Percentiles rank a stretch among this genome's conserved stretches.
These are phyloP conservation scores for Pseudorectes ferrugineus DNA, from an alignment of 2,113 vertebrate genomes.

Conservation along the genomic window DNA sequence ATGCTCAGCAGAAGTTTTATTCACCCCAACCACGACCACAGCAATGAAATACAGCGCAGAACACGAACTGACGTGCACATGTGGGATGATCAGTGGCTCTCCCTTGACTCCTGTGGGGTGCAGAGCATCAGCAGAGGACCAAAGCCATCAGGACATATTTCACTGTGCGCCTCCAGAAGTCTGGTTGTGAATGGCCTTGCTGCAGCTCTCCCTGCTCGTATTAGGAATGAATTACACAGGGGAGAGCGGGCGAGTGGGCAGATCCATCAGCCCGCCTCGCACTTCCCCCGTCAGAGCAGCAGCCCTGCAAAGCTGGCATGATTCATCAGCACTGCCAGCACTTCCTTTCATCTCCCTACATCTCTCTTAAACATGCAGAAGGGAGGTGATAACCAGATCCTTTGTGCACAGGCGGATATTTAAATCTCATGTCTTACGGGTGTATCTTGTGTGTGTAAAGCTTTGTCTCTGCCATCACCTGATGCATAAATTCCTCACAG, in stretches of 20 bases:
- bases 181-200: not conserved
- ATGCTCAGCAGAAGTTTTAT: not conserved
- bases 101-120: not conserved
- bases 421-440: not conserved
- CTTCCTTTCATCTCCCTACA: not conserved
- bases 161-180: not conserved
- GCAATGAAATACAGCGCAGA: not conserved
- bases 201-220: not conserved
- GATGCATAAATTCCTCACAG: not conserved
- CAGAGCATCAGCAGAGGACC: not conserved
- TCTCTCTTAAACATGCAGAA: not conserved
- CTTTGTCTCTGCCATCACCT: not conserved
- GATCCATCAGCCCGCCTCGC: not conserved
- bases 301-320: not conserved
- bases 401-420: not conserved
- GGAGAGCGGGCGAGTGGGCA: fast-evolving
- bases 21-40: too few species aligned
- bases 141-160: not conserved
- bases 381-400: not conserved
- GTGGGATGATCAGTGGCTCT: not conserved
- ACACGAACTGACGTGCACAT: fast-evolving
- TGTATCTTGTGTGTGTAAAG: not conserved
- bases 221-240: not conserved
- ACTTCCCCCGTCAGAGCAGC: not conserved
- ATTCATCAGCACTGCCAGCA: not conserved